phyloP scores from a whole-genome alignment of 2,113 vertebrate species.

The Sebastes fasciatus region DNA sequence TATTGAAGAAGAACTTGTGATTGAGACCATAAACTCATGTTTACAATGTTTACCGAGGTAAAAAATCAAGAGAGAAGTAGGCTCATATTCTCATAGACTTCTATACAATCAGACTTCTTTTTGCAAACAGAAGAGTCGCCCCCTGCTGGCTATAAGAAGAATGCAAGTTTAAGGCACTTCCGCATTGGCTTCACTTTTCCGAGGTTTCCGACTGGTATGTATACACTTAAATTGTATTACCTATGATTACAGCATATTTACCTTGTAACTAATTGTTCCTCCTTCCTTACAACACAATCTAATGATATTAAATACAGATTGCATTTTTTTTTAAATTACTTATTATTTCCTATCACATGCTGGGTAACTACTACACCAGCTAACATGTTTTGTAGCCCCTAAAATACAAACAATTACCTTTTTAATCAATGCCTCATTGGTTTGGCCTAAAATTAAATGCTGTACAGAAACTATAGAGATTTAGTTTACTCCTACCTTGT shows the following conservation, averaged over 20 bases:
- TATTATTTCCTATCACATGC: background rate
- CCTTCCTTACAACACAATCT: background rate
- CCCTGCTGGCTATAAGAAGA: no score
- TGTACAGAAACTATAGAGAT: background rate
- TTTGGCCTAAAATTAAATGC: background rate
- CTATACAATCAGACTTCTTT: no score
- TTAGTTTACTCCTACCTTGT: background rate
- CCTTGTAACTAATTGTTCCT: background rate
- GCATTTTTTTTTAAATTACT: background rate
- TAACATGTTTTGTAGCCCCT: background rate
- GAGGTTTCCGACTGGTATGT: no score
- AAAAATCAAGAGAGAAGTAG: no score
- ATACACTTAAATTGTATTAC: background rate
- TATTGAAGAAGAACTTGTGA: no score
- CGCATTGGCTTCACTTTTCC: no score
- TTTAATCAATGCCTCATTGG: background rate
- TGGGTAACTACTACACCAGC: background rate
- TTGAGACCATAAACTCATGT: no score
- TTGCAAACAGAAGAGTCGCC: no score
- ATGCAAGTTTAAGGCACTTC: no score
- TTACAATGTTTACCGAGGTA: no score
- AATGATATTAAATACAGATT: background rate
- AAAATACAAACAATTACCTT: background rate
- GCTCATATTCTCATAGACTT: no score
- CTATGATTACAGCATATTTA: background rate